Conservation (phyloP, 1,140 invertebrate species). For the Aculops lycopersici region DNA sequence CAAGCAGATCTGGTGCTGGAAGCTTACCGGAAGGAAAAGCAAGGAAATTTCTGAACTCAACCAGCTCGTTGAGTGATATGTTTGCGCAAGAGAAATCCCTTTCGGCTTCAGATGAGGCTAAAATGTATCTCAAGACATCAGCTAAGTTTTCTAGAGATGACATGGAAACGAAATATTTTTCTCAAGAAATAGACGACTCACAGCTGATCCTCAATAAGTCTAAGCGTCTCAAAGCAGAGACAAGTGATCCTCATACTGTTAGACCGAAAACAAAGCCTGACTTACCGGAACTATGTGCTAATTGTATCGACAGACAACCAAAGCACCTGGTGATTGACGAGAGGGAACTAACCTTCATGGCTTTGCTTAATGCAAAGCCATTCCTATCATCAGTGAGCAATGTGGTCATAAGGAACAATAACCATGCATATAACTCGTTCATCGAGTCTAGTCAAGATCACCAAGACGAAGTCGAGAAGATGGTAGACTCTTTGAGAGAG, state of each 20-base stretch:
- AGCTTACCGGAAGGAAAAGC: slow-evolving; percentile 23
- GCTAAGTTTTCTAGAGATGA: neutral
- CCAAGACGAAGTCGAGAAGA: slow-evolving; percentile 18
- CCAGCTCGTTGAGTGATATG: neutral
- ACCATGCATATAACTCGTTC: neutral
- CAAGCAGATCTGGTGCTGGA: slow-evolving; percentile 20
- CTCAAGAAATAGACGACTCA: slow-evolving; percentile 7
- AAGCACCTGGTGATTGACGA: slow-evolving; percentile 1
- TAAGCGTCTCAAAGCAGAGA: neutral
- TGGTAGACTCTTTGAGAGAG: slow-evolving; percentile 33
- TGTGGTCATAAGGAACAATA: neutral
- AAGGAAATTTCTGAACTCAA: neutral
- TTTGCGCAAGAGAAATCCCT: neutral
- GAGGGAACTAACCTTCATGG: neutral
- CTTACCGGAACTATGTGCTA: neutral
- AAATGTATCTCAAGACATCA: slow-evolving; percentile 1
- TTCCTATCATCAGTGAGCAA: slow-evolving; percentile 2
- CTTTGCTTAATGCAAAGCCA: slow-evolving; percentile 2
- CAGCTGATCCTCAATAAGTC: neutral
- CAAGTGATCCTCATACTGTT: neutral
- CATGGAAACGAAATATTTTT: neutral
- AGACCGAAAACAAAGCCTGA: neutral
- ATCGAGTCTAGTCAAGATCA: slow-evolving; percentile 6
- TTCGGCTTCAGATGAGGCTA: slow-evolving; percentile 2
- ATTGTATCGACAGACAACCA: slow-evolving; percentile 1